Evolutionary conservation across 2,888 invertebrate species (phyloP).

Genomic region (Noctua pronuba): DNA sequence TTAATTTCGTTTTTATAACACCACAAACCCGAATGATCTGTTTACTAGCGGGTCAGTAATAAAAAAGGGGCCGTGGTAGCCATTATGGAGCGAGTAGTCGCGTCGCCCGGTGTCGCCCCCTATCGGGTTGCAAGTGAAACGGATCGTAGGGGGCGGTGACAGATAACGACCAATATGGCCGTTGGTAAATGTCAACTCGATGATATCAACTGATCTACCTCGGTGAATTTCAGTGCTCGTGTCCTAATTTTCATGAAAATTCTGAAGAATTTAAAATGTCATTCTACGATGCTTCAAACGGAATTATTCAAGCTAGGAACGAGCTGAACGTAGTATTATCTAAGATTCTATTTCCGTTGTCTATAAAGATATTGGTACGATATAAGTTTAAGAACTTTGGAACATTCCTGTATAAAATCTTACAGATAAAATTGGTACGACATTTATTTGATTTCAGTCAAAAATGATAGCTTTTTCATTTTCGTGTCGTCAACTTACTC

Average conservation of each 20-base stretch:
- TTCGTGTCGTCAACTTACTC: not conserved
- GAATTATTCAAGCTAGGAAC: slow-evolving; percentile 22
- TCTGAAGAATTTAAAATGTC: slow-evolving; percentile 20
- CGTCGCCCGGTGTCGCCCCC: slow-evolving; percentile 87
- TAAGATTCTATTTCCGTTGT: not conserved
- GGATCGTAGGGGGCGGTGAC: slow-evolving; percentile 88
- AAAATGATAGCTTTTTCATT: not conserved
- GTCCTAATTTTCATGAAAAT: slow-evolving; percentile 35
- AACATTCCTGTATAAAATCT: not conserved
- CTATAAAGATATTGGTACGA: not conserved
- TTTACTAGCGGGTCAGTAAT: slow-evolving; percentile 91
- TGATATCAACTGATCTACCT: slow-evolving; percentile 72
- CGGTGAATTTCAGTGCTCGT: slow-evolving; percentile 46
- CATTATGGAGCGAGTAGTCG: slow-evolving; percentile 86
- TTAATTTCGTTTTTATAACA: slow-evolving; percentile 91
- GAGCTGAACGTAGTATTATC: not conserved
- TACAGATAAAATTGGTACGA: not conserved
- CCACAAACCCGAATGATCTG: slow-evolving; percentile 91
- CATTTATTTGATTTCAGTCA: not conserved
- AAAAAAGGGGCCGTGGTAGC: slow-evolving; percentile 89
- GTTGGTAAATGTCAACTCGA: slow-evolving; percentile 84
- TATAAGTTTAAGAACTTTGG: slow-evolving; percentile 2
- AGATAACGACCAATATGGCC: slow-evolving; percentile 88
- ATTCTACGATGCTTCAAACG: slow-evolving; percentile 9
- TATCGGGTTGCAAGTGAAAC: slow-evolving; percentile 90